A percentile compares a stretch with the other conserved stretches of the same genome.
phyloP scores from a whole-genome alignment of 2,113 vertebrate genomes.

The Chionodraco myersi region DNA sequence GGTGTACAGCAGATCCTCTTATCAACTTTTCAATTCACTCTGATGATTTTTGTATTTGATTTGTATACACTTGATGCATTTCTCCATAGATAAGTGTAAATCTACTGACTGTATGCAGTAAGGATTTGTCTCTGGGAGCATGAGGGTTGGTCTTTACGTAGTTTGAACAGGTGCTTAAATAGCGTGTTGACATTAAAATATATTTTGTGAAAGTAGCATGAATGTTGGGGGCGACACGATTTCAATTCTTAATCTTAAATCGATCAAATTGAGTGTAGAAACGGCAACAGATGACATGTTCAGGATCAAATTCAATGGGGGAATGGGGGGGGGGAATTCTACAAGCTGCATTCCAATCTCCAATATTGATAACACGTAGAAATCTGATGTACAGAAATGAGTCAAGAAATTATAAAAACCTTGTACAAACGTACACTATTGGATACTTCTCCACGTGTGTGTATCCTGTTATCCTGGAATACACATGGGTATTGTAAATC shows the following conservation, averaged over 20 bases:
- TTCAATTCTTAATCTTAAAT: too few species aligned
- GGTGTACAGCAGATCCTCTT: constrained; percentile 2
- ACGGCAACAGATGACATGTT: too few species aligned
- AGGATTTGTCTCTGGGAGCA: neutral
- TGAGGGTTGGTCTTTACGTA: neutral
- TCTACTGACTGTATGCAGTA: neutral
- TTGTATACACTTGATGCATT: neutral
- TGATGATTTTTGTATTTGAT: constrained; percentile 4
- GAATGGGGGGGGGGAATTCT: too few species aligned
- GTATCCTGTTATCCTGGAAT: too few species aligned
- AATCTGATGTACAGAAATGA: neutral
- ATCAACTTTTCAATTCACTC: neutral
- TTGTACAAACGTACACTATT: too few species aligned
- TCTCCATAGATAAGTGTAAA: constrained; percentile 5
- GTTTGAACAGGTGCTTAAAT: neutral
- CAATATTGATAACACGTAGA: too few species aligned
- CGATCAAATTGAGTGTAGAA: too few species aligned
- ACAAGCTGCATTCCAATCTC: neutral
- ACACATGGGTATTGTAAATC: too few species aligned
- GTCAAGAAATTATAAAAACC: neutral
- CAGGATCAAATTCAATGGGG: too few species aligned
- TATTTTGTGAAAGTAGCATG: neutral
- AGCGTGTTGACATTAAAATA: neutral
- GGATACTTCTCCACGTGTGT: too few species aligned
- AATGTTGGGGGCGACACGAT: too few species aligned